A percentile compares a stretch with the other conserved stretches of the same genome.
Evolutionary conservation across 2,888 invertebrate species (phyloP).

Genomic region (Neoascia interrupta): DNA sequence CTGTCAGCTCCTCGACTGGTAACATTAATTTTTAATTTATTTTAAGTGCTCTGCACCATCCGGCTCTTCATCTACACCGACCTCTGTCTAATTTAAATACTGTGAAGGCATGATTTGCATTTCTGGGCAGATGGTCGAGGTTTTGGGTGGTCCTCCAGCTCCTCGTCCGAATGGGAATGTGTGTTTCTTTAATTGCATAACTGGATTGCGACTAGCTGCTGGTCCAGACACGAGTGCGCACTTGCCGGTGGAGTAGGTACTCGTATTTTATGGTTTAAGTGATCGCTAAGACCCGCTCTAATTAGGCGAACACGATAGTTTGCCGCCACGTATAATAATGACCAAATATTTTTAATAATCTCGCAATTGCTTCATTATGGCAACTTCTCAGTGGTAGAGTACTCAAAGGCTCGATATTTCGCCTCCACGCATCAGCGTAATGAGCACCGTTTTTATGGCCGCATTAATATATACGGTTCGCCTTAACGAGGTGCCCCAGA

Average conservation of each 20-base stretch:
- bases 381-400: neutral
- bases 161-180: constrained; percentile 16
- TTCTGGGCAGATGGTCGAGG: constrained; percentile 45
- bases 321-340: constrained; percentile 4
- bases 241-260: no score
- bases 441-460: constrained; percentile 62
- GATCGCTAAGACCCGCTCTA: constrained; percentile 41
- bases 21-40: constrained; percentile 69
- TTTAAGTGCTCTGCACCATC: constrained; percentile 49
- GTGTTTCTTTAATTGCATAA: constrained; percentile 68
- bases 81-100: constrained; percentile 51
- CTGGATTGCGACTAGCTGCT: constrained; percentile 31
- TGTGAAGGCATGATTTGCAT: constrained; percentile 53
- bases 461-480: constrained; percentile 62
- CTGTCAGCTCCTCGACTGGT: constrained; percentile 67
- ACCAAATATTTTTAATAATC: constrained; percentile 60
- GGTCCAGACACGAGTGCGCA: constrained; percentile 13
- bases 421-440: constrained; percentile 53
- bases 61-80: neutral
- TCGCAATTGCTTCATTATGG: neutral
- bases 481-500: constrained; percentile 54
- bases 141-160: constrained; percentile 52
- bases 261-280: constrained; percentile 35
- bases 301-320: constrained; percentile 60
- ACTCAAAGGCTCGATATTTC: constrained; percentile 2